These are phyloP conservation scores for Stomorhina lunata DNA, from an alignment of 2,888 invertebrate species.

Conservation along the genomic window DNA sequence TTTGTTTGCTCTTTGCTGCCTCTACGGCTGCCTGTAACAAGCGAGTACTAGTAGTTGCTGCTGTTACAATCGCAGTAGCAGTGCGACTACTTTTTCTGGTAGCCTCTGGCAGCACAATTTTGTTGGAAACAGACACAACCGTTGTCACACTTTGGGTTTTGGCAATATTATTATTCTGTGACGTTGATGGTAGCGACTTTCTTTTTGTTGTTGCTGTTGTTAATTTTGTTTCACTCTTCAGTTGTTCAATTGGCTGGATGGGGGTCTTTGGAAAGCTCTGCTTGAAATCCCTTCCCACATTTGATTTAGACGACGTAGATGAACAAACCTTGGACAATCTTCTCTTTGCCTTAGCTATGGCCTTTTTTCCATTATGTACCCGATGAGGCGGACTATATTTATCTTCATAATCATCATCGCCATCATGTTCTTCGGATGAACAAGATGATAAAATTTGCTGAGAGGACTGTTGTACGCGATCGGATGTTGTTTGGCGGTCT, in stretches of 20 bases:
- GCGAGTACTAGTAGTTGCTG: conserved; percentile 76
- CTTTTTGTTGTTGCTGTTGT: conserved; percentile 53
- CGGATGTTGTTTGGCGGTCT: conserved; percentile 81
- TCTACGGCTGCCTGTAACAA: conserved; percentile 71
- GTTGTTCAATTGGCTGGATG: conserved; percentile 78
- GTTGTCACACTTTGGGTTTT: conserved; percentile 23
- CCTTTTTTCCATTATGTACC: conserved; percentile 55
- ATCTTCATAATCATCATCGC: conserved; percentile 33
- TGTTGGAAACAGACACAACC: conserved; percentile 25
- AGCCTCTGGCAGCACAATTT: conserved; percentile 69
- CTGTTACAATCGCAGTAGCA: conserved; percentile 77
- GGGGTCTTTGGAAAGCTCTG: conserved; percentile 79
- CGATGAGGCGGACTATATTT: not conserved
- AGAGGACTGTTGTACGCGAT: conserved; percentile 69
- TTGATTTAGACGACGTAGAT: conserved; percentile 40
- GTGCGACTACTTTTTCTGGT: conserved; percentile 76
- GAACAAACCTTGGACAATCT: conserved; percentile 46
- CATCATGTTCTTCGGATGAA: conserved; percentile 49
- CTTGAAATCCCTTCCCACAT: conserved; percentile 47
- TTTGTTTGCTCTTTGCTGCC: conserved; percentile 68
- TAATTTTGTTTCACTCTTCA: conserved; percentile 59
- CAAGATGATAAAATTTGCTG: conserved; percentile 66
- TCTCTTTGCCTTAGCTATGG: conserved; percentile 68
- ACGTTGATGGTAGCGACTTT: conserved; percentile 47
- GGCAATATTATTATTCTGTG: conserved; percentile 16